Evolutionary conservation across 2,888 invertebrate genomes (phyloP).

Genomic region (Lepidocyrtinus sp.): DNA sequence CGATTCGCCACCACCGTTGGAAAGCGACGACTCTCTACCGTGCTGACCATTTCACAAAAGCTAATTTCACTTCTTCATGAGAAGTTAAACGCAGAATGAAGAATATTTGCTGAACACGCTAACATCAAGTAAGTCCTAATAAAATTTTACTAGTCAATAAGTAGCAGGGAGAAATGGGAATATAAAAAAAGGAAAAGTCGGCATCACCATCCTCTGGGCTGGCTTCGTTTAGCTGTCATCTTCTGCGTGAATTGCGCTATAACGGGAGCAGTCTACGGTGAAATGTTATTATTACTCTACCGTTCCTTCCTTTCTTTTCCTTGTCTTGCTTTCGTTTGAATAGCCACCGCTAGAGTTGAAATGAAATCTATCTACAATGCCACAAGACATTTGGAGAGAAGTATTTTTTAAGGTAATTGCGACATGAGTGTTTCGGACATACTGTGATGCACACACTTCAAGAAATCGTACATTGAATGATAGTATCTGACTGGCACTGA

Average conservation of each 20-base stretch:
- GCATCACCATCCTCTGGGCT: neutral
- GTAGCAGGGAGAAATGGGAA: neutral
- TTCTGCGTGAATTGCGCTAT: slow-evolving; percentile 44
- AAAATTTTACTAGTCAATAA: slow-evolving; percentile 57
- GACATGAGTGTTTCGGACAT: slow-evolving; percentile 6
- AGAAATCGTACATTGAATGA: neutral
- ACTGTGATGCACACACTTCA: slow-evolving; percentile 13
- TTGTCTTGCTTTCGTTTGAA: slow-evolving; percentile 2
- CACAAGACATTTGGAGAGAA: too few species aligned
- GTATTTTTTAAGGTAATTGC: slow-evolving; percentile 9
- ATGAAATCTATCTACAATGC: too few species aligned
- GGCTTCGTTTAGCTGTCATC: slow-evolving; percentile 41
- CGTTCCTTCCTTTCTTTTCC: neutral
- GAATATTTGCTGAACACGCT: slow-evolving; percentile 60
- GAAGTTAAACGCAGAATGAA: slow-evolving; percentile 51
- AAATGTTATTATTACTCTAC: slow-evolving; percentile 16
- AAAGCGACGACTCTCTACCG: neutral
- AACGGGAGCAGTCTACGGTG: slow-evolving; percentile 21
- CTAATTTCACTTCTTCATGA: slow-evolving; percentile 43
- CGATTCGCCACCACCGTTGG: neutral
- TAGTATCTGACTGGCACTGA: slow-evolving; percentile 4
- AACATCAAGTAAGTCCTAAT: slow-evolving; percentile 47
- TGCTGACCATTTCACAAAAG: slow-evolving; percentile 51
- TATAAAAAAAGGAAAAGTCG: slow-evolving; percentile 3
- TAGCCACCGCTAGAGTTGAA: slow-evolving; percentile 8